Percentiles rank a stretch among this genome's conserved stretches.
These are phyloP conservation scores for Hydra vulgaris DNA, from an alignment of 30 jellyfish, hydroid and myxozoan genomes.

Conservation along the genomic window DNA sequence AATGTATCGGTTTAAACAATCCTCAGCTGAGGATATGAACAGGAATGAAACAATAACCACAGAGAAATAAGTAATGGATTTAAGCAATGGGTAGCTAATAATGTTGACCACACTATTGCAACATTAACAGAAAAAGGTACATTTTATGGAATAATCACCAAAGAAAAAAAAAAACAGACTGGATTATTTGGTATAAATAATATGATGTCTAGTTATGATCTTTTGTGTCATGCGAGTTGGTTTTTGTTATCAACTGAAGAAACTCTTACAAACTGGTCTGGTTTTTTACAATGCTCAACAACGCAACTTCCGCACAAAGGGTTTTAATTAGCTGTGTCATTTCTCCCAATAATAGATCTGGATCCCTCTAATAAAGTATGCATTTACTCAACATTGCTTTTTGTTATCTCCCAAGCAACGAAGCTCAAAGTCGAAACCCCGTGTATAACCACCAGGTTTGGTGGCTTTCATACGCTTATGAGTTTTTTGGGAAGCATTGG, in stretches of 20 bases:
- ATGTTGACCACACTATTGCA: conserved; percentile 33
- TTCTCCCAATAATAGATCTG: conserved; percentile 10
- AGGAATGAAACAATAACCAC: neutral
- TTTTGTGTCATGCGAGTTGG: conserved; percentile 27
- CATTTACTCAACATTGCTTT: conserved; percentile 19
- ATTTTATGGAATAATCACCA: conserved; percentile 31
- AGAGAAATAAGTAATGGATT: conserved; percentile 2
- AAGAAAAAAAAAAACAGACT: neutral
- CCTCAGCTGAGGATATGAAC: conserved; percentile 30
- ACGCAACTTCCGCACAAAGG: neutral
- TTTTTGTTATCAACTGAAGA: conserved; percentile 5
- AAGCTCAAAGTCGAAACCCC: conserved; percentile 5
- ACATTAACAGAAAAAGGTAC: conserved; percentile 44
- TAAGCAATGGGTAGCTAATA: conserved; percentile 40
- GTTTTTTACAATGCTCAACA: conserved; percentile 16
- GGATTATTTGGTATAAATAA: neutral
- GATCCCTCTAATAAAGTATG: conserved; percentile 11
- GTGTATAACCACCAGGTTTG: conserved; percentile 34
- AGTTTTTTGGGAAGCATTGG: conserved; percentile 35
- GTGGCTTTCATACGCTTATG: conserved; percentile 41
- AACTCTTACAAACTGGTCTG: conserved; percentile 34
- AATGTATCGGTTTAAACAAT: conserved; percentile 39
- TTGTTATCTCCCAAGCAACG: conserved; percentile 20
- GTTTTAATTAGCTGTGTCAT: neutral
- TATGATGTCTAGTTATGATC: conserved; percentile 6